Percentiles rank a stretch among this genome's conserved stretches.
Evolutionary conservation across 2,888 invertebrate species (phyloP).

Genomic region (Heteromurus nitidus): DNA sequence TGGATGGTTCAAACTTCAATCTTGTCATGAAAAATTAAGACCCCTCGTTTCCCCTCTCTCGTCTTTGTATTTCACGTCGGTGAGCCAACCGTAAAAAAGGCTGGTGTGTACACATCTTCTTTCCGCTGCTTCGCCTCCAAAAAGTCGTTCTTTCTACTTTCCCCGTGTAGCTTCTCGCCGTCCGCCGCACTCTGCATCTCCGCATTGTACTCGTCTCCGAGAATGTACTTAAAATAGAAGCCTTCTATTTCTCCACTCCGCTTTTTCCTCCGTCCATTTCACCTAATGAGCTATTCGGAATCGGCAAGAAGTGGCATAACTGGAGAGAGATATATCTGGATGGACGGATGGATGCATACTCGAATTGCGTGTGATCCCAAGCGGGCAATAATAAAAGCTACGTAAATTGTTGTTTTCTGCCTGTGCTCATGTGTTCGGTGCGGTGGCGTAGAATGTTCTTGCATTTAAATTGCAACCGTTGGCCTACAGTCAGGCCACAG

Average conservation of each 20-base stretch:
- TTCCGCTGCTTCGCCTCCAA: neutral
- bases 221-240: too few species aligned
- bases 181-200: too few species aligned
- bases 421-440: too few species aligned
- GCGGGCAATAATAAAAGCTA: slow-evolving; percentile 46
- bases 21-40: slow-evolving; percentile 58
- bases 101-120: neutral
- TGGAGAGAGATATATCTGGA: slow-evolving; percentile 47
- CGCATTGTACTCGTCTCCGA: too few species aligned
- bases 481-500: neutral
- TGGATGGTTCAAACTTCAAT: slow-evolving; percentile 48
- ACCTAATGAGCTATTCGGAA: slow-evolving; percentile 47
- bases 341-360: slow-evolving; percentile 37
- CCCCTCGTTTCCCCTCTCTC: slow-evolving; percentile 42
- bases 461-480: slow-evolving; percentile 11
- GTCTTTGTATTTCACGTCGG: slow-evolving; percentile 6
- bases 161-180: neutral
- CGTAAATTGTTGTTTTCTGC: slow-evolving; percentile 43
- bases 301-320: slow-evolving; percentile 17
- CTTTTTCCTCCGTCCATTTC: slow-evolving; percentile 2
- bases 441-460: too few species aligned
- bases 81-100: too few species aligned
- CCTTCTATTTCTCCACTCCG: too few species aligned
- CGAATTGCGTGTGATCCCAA: slow-evolving; percentile 48
- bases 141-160: neutral